Conservation (phyloP, 2,888 invertebrate species). For the Ferrisia virgata region DNA sequence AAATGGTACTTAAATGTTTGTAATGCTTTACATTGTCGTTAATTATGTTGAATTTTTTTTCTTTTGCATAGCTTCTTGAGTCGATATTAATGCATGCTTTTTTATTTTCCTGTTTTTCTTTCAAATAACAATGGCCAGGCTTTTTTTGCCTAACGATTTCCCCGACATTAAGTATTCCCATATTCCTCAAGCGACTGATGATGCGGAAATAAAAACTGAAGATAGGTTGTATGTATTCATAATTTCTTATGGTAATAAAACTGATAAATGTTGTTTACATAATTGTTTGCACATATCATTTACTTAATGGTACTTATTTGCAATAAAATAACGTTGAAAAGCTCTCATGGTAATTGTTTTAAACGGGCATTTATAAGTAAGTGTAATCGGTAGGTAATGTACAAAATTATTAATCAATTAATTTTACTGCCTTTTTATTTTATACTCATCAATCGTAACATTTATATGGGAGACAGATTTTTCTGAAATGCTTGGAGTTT, state of each 20-base stretch:
- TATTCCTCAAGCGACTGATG: neutral
- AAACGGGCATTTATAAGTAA: too few relatives aligned
- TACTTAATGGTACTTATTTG: neutral
- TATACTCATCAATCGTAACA: too few relatives aligned
- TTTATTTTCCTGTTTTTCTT: neutral
- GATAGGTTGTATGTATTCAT: slow-evolving; percentile 6
- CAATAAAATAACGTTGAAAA: neutral
- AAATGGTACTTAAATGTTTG: neutral
- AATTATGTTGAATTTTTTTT: neutral
- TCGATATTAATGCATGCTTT: neutral
- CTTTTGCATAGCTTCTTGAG: neutral
- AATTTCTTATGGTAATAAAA: neutral
- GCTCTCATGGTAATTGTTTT: too few relatives aligned
- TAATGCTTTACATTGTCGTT: neutral
- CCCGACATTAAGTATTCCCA: neutral
- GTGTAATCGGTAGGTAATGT: neutral
- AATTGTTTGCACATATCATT: neutral
- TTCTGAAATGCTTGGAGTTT: too few relatives aligned
- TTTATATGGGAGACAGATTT: too few relatives aligned
- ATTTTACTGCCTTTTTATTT: too few relatives aligned
- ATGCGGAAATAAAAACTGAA: neutral
- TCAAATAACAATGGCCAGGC: neutral
- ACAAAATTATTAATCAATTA: too few relatives aligned
- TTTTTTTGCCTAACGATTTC: neutral
- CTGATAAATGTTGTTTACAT: neutral